A percentile compares a stretch with the other conserved stretches of the same genome.
phyloP scores from a whole-genome alignment of 2,113 vertebrate genomes.

The Oenanthe melanoleuca region DNA sequence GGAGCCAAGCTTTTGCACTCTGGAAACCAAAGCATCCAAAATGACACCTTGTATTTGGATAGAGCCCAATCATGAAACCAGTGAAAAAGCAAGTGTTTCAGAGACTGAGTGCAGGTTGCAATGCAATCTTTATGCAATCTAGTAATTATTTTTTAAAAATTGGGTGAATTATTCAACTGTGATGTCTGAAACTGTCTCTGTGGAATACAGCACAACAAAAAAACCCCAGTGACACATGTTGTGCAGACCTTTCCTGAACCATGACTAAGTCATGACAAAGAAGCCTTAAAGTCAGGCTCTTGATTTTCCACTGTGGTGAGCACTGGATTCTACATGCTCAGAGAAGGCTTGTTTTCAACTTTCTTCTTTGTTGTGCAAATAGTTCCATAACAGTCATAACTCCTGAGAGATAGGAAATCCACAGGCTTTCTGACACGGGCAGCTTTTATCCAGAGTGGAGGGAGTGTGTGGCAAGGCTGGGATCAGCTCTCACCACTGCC shows the following conservation, averaged over 20 bases:
- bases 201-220: background rate
- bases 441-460: background rate
- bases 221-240: background rate
- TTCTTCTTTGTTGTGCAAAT: conserved; percentile 12
- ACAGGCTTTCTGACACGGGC: background rate
- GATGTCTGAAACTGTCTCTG: background rate
- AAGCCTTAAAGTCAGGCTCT: background rate
- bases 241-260: background rate
- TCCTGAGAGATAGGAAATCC: background rate
- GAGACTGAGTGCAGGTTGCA: background rate
- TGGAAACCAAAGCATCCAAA: background rate
- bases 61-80: background rate
- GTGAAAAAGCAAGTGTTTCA: background rate
- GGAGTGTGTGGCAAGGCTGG: background rate
- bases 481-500: background rate
- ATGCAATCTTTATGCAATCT: background rate
- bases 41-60: background rate
- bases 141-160: background rate
- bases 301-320: background rate
- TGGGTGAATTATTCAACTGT: accelerated
- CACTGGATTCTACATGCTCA: background rate
- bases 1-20: background rate
- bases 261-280: background rate
- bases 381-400: background rate
- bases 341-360: background rate